These are phyloP conservation scores for Drosophila mimica DNA, from an alignment of 2,888 invertebrate species.

Conservation along the genomic window DNA sequence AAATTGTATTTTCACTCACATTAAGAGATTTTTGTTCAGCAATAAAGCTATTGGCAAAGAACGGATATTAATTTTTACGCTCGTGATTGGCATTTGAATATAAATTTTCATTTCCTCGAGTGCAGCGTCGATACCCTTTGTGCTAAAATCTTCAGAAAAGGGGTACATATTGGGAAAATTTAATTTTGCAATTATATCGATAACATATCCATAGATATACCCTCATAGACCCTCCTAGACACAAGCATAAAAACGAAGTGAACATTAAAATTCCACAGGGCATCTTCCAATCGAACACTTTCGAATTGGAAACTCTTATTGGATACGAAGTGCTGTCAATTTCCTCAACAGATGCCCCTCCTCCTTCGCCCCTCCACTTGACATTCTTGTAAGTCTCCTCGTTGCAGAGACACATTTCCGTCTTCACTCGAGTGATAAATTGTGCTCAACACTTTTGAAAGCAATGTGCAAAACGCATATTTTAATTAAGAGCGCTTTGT, in stretches of 20 bases:
- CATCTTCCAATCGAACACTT: not conserved
- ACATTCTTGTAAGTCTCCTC: conserved; percentile 27
- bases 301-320: not conserved
- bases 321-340: conserved; percentile 48
- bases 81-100: conserved; percentile 73
- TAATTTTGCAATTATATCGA: not conserved
- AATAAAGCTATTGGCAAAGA: conserved; percentile 23
- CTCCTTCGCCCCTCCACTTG: not conserved
- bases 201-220: not conserved
- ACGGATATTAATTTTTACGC: conserved; percentile 74
- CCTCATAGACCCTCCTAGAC: not conserved
- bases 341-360: conserved; percentile 45
- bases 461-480: conserved; percentile 14
- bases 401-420: conserved; percentile 60
- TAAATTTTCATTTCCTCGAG: conserved; percentile 71
- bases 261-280: not conserved
- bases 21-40: conserved; percentile 1
- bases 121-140: conserved; percentile 46
- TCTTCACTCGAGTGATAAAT: conserved; percentile 58
- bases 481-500: not conserved
- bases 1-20: not conserved
- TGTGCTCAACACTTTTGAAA: conserved; percentile 50
- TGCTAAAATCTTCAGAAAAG: not conserved
- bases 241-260: not conserved
- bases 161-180: too few relatives aligned